A percentile compares a stretch with the other conserved stretches of the same genome.
These are phyloP conservation scores for Pomatorhinus ruficollis DNA, from an alignment of 2,113 vertebrate genomes.

Conservation along the genomic window DNA sequence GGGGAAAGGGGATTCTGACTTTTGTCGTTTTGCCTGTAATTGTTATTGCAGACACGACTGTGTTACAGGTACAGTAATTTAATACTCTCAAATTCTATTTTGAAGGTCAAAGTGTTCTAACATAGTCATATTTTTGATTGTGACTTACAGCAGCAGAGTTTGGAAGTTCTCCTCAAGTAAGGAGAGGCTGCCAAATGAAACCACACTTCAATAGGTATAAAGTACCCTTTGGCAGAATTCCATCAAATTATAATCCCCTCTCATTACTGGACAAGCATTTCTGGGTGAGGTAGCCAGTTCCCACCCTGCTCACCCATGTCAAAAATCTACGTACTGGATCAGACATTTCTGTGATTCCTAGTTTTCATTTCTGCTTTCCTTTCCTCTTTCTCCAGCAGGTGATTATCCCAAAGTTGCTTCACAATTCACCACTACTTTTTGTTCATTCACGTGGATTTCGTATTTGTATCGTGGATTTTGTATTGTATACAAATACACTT, in stretches of 20 bases:
- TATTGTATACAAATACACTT: no score
- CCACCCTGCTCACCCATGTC: not conserved
- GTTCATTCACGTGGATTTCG: not conserved
- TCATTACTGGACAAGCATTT: not conserved
- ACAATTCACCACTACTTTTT: not conserved
- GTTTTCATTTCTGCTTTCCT: not conserved
- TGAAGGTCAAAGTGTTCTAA: not conserved
- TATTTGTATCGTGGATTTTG: not conserved
- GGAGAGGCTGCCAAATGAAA: slow-evolving; percentile 21
- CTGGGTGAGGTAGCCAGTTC: not conserved
- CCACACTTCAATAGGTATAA: not conserved
- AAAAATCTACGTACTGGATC: not conserved
- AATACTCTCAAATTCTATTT: not conserved
- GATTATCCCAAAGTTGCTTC: not conserved
- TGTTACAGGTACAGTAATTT: not conserved
- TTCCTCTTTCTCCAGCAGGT: not conserved
- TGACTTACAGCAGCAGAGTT: not conserved
- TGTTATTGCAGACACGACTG: not conserved
- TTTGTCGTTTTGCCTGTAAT: not conserved
- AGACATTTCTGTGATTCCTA: not conserved
- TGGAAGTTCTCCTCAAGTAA: not conserved
- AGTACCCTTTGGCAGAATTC: not conserved
- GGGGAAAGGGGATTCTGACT: not conserved
- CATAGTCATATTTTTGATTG: not conserved
- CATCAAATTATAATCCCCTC: not conserved